Base-by-base conservation (phyloP, 2,888 invertebrate species). In the Phytoseiulus persimilis region DNA sequence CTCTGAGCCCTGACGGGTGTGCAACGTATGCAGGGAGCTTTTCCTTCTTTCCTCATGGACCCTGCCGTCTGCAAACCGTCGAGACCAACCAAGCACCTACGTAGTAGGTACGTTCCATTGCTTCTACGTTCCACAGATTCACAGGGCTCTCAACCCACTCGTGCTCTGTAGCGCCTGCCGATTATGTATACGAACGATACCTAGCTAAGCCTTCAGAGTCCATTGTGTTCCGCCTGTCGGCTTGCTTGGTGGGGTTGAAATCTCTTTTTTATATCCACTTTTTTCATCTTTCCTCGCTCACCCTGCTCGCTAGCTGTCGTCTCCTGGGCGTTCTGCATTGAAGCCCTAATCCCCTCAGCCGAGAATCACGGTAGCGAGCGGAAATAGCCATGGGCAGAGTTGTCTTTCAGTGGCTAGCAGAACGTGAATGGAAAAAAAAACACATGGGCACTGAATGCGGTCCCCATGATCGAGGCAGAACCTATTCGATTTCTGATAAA, bases 241-340 rank as follows among this genome's bases (percentile, higher is more conserved):
- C 65, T 65, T 23, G 28, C 65, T 65, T 23, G 65, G 65, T 65
- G 65, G 65, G 65, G 65, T 65, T 65, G 65, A 65, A 65, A 65
- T 65, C 65, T 65, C 65, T 65, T 65, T 65, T 65, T 65, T 65
- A 65, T 65, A 65, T 65, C 65, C 65, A 65, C 65, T 65, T 65
- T 65, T 65, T 28, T 28, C 65, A 65, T 65, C 65, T 65, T 65
- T 28, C 65, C 65, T 65, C 65, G 46, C 14, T 46, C 46, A n/a
- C 46, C 46, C 46, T 14, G 14, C 46, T 46, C 46, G 65, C 11
- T 65, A 2, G 65, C 65, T 65, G 65, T 65, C 65, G 65, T 65
- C 65, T 65, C 65, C 18, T 39, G 39, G 39, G 39, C 39, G 39
- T 65, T 65, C 65, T 65, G 65, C 28, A 65, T 65, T 65, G 65